Base-by-base conservation (phyloP, 2,888 invertebrate genomes). In the Stenodera caucasica region DNA sequence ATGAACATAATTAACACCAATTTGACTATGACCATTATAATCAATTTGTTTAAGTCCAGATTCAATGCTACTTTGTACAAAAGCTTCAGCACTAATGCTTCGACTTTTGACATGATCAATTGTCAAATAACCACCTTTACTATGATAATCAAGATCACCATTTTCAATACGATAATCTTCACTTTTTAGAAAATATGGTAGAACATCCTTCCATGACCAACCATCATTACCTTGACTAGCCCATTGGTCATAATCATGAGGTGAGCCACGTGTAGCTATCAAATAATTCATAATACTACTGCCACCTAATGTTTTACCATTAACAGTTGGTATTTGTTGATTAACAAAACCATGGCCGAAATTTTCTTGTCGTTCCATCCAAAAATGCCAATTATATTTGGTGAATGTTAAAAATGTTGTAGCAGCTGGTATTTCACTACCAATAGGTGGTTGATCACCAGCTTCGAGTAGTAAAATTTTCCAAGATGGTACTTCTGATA, bases 41-140 rank as follows among this genome's bases (percentile, higher is more conserved):
- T 92, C 92, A 9, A 87, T 82, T 50, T 86, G 85, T 82, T 50
- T 86, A 85, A 14, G 83, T 0, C 91, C 91, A 33, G 88, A 82
- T 73, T 88, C 82, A 72, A 84, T 82, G 2, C 87, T 88, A 1
- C 88, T 88, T 64, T 84, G 80, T 0, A 89, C 76, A 74, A 86
- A 89, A 0, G 86, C 83, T 7, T 82, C 77, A 0, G 81, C 82
- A 83, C 77, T 56, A 66, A 75, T 0, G 76, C 73, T 9, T 77
- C 72, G 66, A 84, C 82, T 65, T 81, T 79, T 0, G 75, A 73
- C 9, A 64, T 8, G 0, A 21, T 78, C 26, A 84, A 21, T 45
- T 1, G 21, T 56, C 29, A 60, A 21, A 18, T 53, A 23, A 2
- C 82, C 83, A 18, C 63, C 29, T 15, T 32, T 21, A 14, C 72